Evolutionary conservation across 1,140 invertebrate species (phyloP).

Genomic region (Zelostemma sp.): DNA sequence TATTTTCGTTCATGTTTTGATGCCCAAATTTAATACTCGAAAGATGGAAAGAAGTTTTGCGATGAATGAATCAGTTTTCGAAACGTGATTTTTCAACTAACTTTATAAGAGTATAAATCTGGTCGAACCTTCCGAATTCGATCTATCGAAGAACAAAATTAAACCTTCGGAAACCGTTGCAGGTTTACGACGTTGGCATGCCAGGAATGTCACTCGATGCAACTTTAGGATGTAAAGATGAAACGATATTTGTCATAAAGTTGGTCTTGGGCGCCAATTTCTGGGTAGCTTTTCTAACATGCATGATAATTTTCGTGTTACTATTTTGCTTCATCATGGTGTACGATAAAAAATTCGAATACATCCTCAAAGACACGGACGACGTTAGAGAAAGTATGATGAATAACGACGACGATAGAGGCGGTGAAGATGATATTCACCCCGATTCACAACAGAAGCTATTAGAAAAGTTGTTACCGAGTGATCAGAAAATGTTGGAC

Average conservation of each 20-base stretch:
- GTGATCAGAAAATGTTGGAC: too few relatives aligned
- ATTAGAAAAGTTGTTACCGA: too few relatives aligned
- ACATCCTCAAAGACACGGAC: constrained; percentile 92
- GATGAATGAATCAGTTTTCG: background rate
- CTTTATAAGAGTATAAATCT: too few relatives aligned
- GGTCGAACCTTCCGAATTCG: too few relatives aligned
- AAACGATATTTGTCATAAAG: constrained; percentile 78
- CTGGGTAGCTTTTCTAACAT: constrained; percentile 85
- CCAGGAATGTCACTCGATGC: constrained; percentile 78
- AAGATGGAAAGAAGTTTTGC: too few relatives aligned
- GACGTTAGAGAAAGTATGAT: constrained; percentile 98
- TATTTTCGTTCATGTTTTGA: too few relatives aligned
- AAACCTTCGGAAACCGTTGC: constrained; percentile 30
- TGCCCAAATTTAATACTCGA: too few relatives aligned
- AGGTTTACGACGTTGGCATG: constrained; percentile 83
- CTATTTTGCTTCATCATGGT: constrained; percentile 89
- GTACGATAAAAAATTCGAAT: constrained; percentile 85
- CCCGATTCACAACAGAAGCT: too few relatives aligned
- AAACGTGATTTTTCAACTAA: too few relatives aligned
- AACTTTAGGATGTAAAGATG: constrained; percentile 77
- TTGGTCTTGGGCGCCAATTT: constrained; percentile 88
- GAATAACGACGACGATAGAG: constrained; percentile 97
- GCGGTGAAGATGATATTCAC: constrained; percentile 93
- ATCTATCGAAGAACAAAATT: too few relatives aligned
- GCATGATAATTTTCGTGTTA: constrained; percentile 82